Base-by-base conservation (phyloP, 2,888 invertebrate species). In the Actias luna region DNA sequence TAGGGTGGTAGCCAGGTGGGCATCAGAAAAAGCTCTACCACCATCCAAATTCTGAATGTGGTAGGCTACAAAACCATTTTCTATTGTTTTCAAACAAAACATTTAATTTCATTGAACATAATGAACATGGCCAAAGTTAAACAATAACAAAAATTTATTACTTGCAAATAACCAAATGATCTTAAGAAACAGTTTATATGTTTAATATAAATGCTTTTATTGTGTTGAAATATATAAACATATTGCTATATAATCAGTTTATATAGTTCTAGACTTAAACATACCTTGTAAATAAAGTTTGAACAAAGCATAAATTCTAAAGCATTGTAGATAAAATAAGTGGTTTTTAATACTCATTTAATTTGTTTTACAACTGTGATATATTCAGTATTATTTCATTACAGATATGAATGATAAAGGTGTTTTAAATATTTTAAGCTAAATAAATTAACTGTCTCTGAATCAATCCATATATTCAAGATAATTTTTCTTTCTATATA, bases 301-400 rank as follows among this genome's bases (percentile, higher is more conserved):
- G 73, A 77, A 73, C 33, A 81, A 90, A 90, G 89, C 91, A 90
- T 88, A 79, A 83, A 92, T 92, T 92, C 90, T 91, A 91, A 92
- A 92, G 78, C 82, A 73, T 80, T 89, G 89, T 92, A 89, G 67
- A 89, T 89, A 89, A 78, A 82, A 75, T 29, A 58, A 57, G 29
- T 33, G n/a, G 16, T 18, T 33, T 22, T 14, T 35, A 22, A 50
- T 50, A 65, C 67, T 70, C 63, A 64, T 66, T 69, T 73, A 66
- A 67, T 76, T 79, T 77, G 72, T 64, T 78, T 83, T 71, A 69
- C 84, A 84, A 85, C 87, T 88, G 88, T 88, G 87, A 88, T 87
- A 65, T 70, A 65, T 66, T 69, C 76, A 80, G 77, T 79, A 77
- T 80, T 77, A 73, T 73, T 74, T 72, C 77, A 73, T 72, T 76